Percentiles rank a stretch among this genome's conserved stretches.
phyloP scores from a whole-genome alignment of 2,888 invertebrate species.

The Holacanthella duospinosa region DNA sequence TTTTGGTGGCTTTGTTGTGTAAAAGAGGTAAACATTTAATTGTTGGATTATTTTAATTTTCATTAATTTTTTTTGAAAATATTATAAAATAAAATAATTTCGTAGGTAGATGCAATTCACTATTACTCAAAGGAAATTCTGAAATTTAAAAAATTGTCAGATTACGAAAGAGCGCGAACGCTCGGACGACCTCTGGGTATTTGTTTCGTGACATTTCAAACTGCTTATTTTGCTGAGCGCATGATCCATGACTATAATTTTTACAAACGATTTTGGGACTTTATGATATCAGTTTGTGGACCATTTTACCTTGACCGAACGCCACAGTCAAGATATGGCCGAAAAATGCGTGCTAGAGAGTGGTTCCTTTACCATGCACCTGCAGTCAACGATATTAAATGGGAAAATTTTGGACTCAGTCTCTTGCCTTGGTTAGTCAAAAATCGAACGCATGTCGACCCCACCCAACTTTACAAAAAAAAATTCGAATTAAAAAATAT shows the following conservation, averaged over 20 bases:
- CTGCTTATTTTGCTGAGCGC: constrained; percentile 42
- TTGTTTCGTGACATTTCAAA: constrained; percentile 70
- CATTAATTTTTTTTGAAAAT: constrained; percentile 11
- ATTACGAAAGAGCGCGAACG: constrained; percentile 63
- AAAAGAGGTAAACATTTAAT: constrained; percentile 43
- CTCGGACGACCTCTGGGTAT: constrained; percentile 75
- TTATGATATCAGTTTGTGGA: not conserved
- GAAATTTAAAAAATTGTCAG: constrained; percentile 60
- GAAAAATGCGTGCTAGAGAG: constrained; percentile 50
- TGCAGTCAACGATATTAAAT: constrained; percentile 81
- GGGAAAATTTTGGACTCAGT: constrained; percentile 43
- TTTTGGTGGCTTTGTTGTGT: constrained; percentile 47
- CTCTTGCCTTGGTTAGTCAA: not conserved
- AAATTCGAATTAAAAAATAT: too few relatives aligned
- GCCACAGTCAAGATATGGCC: constrained; percentile 44
- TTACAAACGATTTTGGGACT: constrained; percentile 38
- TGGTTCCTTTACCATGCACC: constrained; percentile 83
- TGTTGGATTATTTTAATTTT: constrained; percentile 1
- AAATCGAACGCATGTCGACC: too few relatives aligned
- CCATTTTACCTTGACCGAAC: constrained; percentile 40
- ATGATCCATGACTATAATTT: constrained; percentile 40
- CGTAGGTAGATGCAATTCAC: constrained; percentile 68
- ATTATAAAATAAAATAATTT: too few relatives aligned
- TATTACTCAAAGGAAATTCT: constrained; percentile 73
- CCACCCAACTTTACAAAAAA: too few relatives aligned